These are phyloP conservation scores for Cryptotis parvus DNA, from an alignment of 2,113 vertebrate species.

Conservation along the genomic window DNA sequence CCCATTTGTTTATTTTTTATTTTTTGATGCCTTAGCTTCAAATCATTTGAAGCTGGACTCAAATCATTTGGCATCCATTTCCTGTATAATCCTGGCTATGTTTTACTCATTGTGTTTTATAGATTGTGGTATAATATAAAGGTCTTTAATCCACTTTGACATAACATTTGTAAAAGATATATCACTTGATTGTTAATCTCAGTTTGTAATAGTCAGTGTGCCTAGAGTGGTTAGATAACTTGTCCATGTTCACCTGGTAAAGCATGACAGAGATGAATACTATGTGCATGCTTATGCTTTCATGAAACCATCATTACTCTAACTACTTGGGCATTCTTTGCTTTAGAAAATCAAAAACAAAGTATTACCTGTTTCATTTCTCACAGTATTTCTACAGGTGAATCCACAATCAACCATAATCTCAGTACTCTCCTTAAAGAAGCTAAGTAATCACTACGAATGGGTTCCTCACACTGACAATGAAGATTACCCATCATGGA, in stretches of 20 bases:
- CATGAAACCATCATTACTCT: background rate
- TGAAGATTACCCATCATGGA: background rate
- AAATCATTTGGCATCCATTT: too few species aligned
- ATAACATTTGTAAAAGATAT: too few species aligned
- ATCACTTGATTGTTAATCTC: background rate
- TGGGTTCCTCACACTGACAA: background rate
- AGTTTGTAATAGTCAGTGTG: background rate
- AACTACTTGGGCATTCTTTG: background rate
- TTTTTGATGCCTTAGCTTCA: too few species aligned
- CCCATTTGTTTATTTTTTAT: too few species aligned
- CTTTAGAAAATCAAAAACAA: constrained; percentile 13
- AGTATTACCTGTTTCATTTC: background rate
- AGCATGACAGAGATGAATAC: background rate
- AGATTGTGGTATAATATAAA: too few species aligned
- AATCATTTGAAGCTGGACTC: too few species aligned
- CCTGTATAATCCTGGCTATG: too few species aligned
- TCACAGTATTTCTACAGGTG: background rate
- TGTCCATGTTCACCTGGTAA: background rate
- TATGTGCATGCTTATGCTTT: background rate
- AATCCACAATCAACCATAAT: background rate
- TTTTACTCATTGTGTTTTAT: too few species aligned
- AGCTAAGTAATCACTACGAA: background rate
- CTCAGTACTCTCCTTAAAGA: background rate
- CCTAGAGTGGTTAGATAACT: background rate
- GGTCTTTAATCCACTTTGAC: too few species aligned